Evolutionary conservation across 2,113 vertebrate genomes (phyloP).

Genomic region (human): GRCh38 chr4:129344001-129344500

Average conservation of each 20-base stretch:
- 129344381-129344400: neutral
- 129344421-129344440: neutral
- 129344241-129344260: conserved; percentile 35
- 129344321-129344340: neutral
- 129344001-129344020: conserved; percentile 18
- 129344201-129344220: neutral
- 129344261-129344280: conserved; percentile 44
- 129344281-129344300: conserved; percentile 28
- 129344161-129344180: conserved; percentile 85
- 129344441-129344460: neutral
- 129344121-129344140: neutral
- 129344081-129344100: neutral
- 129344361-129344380: neutral
- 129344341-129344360: neutral
- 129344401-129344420: neutral
- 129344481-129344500: neutral
- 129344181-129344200: conserved; percentile 9
- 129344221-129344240: neutral
- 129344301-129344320: neutral
- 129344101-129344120: neutral
- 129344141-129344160: neutral
- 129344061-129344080: neutral
- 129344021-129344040: conserved; percentile 30
- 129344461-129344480: neutral
- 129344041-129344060: conserved; percentile 33